A percentile compares a stretch with the other conserved stretches of the same genome.
phyloP scores from a whole-genome alignment of 1,140 invertebrate genomes.

The Schlechtendalia chinensis region DNA sequence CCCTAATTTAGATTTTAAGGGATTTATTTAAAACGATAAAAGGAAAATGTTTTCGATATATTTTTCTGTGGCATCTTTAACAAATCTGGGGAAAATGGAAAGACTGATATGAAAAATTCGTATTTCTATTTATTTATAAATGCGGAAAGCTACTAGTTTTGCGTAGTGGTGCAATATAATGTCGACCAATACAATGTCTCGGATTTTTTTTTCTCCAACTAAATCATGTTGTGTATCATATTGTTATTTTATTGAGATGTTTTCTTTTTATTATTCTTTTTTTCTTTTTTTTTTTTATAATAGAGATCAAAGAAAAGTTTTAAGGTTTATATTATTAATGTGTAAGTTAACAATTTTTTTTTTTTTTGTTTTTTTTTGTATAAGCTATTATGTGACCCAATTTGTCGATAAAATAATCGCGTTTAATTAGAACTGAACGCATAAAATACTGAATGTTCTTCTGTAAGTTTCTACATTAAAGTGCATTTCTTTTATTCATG shows the following conservation, averaged over 20 bases:
- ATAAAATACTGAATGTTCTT: conserved; percentile 44
- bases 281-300: conserved; percentile 47
- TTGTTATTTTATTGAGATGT: conserved; percentile 50
- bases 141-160: conserved; percentile 48
- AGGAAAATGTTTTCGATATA: conserved; percentile 47
- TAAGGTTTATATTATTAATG: conserved; percentile 50
- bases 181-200: conserved; percentile 49
- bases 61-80: conserved; percentile 50
- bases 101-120: conserved; percentile 49
- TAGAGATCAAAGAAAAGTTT: conserved; percentile 49
- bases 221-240: conserved; percentile 49
- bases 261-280: conserved; percentile 48
- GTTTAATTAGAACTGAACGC: conserved; percentile 43
- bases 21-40: conserved; percentile 49
- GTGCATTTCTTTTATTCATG: conserved; percentile 48
- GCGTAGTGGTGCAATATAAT: conserved; percentile 50
- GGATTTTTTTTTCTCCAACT: conserved; percentile 49
- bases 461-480: conserved; percentile 50
- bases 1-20: conserved; percentile 50
- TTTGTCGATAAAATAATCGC: conserved; percentile 48
- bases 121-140: conserved; percentile 48
- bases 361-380: conserved; percentile 46
- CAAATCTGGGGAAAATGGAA: conserved; percentile 50
- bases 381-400: conserved; percentile 49
- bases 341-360: conserved; percentile 48